A percentile compares a stretch with the other conserved stretches of the same genome.
These are phyloP conservation scores for Torymus auratus DNA, from an alignment of 2,888 invertebrate genomes.

Conservation along the genomic window DNA sequence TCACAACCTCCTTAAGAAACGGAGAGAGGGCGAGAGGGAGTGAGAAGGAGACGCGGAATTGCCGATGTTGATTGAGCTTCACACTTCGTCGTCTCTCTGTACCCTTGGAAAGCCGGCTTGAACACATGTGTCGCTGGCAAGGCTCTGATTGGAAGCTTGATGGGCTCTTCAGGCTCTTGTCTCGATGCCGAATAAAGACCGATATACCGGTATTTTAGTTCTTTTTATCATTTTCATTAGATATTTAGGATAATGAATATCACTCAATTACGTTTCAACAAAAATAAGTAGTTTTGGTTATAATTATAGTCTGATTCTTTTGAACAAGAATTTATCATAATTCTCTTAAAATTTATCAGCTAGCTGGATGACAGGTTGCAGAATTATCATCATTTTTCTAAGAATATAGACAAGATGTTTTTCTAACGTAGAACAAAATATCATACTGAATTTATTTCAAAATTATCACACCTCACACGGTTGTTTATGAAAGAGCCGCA, in stretches of 20 bases:
- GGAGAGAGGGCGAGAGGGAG: slow-evolving; percentile 50
- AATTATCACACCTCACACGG: too few species aligned
- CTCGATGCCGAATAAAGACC: slow-evolving; percentile 46
- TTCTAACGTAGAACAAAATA: too few species aligned
- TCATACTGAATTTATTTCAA: too few species aligned
- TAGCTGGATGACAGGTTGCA: too few species aligned
- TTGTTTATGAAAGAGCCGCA: too few species aligned
- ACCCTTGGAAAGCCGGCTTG: slow-evolving; percentile 66
- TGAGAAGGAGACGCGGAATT: slow-evolving; percentile 62
- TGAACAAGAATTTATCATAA: too few species aligned
- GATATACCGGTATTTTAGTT: slow-evolving; percentile 42
- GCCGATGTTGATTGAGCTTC: slow-evolving; percentile 70
- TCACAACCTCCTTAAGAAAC: slow-evolving; percentile 1
- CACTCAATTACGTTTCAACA: too few species aligned
- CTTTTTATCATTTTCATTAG: background rate
- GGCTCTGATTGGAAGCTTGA: slow-evolving; percentile 73
- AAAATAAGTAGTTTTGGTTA: too few species aligned
- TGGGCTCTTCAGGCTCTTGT: slow-evolving; percentile 70
- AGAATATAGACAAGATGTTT: too few species aligned
- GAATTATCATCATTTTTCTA: too few species aligned
- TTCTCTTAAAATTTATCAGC: too few species aligned
- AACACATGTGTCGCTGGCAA: slow-evolving; percentile 72
- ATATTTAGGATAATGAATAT: background rate
- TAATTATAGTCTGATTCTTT: too few species aligned
- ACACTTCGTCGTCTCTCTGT: slow-evolving; percentile 43